Percentiles rank a stretch among this genome's conserved stretches.
These are phyloP conservation scores for Syrmaticus mikado DNA, from an alignment of 2,113 vertebrate genomes.

Conservation along the genomic window DNA sequence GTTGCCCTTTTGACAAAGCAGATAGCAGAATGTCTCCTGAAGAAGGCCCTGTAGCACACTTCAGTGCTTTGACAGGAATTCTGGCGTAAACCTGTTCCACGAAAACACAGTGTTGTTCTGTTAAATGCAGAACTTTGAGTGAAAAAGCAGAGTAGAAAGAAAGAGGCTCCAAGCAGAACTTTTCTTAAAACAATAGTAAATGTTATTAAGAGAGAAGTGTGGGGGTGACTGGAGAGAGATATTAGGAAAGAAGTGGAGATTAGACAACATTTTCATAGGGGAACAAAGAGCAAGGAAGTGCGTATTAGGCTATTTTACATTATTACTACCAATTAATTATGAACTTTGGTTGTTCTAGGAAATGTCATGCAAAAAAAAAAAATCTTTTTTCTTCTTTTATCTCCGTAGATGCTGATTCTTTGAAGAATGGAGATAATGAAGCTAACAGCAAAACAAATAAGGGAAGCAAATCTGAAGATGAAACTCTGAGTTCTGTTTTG, in stretches of 20 bases:
- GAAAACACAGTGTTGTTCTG: not conserved
- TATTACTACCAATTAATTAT: not conserved
- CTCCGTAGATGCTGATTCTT: not conserved
- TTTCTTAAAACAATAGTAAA: not conserved
- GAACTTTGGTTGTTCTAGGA: not conserved
- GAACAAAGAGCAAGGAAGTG: not conserved
- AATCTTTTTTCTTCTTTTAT: not conserved
- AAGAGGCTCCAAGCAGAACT: not conserved
- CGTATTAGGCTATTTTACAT: rapidly evolving
- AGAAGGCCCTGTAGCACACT: not conserved
- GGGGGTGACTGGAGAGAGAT: not conserved
- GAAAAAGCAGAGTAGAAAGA: not conserved
- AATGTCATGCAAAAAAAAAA: not conserved
- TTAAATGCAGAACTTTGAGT: not conserved
- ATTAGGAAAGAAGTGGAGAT: not conserved
- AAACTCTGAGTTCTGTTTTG: not conserved
- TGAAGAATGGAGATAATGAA: not conserved
- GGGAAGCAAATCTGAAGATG: not conserved
- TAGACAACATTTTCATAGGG: not conserved
- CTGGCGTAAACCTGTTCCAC: not conserved
- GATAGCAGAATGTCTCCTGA: not conserved
- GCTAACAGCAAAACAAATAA: not conserved
- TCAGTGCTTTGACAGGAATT: not conserved
- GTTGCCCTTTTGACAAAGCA: not conserved
- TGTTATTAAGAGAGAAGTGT: not conserved